Conservation (phyloP, 1,140 invertebrate species). For the Solenopsis invicta region DNA sequence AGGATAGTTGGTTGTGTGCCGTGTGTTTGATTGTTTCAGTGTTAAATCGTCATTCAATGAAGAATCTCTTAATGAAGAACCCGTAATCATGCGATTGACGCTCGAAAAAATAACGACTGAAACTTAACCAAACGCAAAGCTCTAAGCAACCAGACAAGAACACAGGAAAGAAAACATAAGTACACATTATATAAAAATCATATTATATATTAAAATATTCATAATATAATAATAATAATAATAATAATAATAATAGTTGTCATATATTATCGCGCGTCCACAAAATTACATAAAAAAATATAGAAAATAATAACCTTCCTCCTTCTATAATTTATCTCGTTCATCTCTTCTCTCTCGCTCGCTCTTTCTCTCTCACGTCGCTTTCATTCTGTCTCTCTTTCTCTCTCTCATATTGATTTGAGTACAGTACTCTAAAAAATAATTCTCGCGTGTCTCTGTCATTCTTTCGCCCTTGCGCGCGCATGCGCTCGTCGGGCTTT, state of each 20-base stretch:
- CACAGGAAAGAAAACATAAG: conserved; percentile 82
- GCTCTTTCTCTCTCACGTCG: conserved; percentile 50
- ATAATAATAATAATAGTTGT: conserved; percentile 81
- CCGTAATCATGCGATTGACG: conserved; percentile 21
- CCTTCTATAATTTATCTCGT: conserved; percentile 66
- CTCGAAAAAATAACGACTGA: conserved; percentile 34
- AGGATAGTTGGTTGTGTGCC: conserved; percentile 51
- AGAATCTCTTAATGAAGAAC: conserved; percentile 22
- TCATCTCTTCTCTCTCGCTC: conserved; percentile 41
- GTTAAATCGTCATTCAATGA: conserved; percentile 43
- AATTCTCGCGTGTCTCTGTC: conserved; percentile 60
- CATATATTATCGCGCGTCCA: conserved; percentile 86
- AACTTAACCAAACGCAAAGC: conserved; percentile 69
- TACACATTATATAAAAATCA: conserved; percentile 84
- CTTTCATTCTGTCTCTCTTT: conserved; percentile 59
- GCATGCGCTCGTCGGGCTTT: conserved; percentile 31
- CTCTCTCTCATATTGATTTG: conserved; percentile 68
- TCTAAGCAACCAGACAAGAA: conserved; percentile 76
- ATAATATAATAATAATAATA: conserved; percentile 83
- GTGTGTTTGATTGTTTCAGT: conserved; percentile 59
- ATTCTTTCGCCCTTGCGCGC: conserved; percentile 28
- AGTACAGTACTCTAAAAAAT: conserved; percentile 67
- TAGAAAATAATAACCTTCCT: conserved; percentile 86
- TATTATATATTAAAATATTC: conserved; percentile 87
- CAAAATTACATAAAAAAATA: conserved; percentile 87